A percentile compares a stretch with the other conserved stretches of the same genome.
Evolutionary conservation across 2,797 vertebrate genomes (phyloP).

Genomic region (Perodicticus potto): DNA sequence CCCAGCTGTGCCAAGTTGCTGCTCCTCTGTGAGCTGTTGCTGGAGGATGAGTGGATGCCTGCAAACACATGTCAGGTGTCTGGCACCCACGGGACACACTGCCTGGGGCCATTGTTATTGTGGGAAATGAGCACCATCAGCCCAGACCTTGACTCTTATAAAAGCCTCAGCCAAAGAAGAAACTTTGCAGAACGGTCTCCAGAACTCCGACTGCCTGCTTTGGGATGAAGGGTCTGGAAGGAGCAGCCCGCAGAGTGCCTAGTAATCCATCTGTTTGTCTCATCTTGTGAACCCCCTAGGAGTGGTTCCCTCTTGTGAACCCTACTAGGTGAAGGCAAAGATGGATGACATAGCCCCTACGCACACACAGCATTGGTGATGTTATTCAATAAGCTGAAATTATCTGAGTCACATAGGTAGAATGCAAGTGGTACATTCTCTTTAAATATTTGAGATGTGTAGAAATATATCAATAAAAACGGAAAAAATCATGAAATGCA

Average conservation of each 20-base stretch:
- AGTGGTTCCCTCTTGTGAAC: background rate
- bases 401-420: background rate
- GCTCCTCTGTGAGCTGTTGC: background rate
- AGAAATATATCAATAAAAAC: background rate
- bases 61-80: background rate
- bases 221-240: background rate
- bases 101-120: background rate
- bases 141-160: background rate
- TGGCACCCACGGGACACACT: background rate
- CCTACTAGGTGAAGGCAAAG: background rate
- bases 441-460: slow-evolving; percentile 5
- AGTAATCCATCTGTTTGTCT: background rate
- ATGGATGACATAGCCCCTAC: background rate
- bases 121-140: background rate
- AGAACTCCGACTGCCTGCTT: background rate
- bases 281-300: background rate
- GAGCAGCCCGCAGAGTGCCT: background rate
- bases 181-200: background rate
- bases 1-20: fast-evolving
- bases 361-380: too few species aligned
- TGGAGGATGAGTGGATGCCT: background rate
- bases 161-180: background rate
- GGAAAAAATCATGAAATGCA: background rate
- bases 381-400: background rate
- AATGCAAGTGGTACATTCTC: background rate